Percentiles rank a stretch among this genome's conserved stretches.
Conservation (phyloP, 2,797 vertebrate species). For the Spheniscus humboldti region DNA sequence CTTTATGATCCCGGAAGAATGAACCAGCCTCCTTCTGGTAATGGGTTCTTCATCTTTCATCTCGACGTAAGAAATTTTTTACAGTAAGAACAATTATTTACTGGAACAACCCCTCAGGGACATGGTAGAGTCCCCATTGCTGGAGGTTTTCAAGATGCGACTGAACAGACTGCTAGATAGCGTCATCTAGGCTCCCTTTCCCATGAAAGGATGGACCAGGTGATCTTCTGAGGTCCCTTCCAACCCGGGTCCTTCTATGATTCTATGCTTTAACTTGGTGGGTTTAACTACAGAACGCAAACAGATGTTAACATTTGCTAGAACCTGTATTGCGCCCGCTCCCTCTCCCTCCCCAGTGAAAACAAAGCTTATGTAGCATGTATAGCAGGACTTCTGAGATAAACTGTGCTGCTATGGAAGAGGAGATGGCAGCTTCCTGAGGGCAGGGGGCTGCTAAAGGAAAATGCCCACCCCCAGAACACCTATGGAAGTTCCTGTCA, state of each 20-base stretch:
- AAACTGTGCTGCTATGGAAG: neutral
- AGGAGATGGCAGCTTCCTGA: neutral
- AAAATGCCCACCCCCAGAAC: neutral
- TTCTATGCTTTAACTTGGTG: neutral
- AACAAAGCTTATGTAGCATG: neutral
- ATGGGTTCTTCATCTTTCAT: neutral
- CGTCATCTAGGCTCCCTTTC: neutral
- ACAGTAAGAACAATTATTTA: neutral
- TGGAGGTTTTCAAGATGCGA: neutral
- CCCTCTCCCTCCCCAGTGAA: neutral
- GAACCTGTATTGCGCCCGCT: neutral
- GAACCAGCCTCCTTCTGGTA: neutral
- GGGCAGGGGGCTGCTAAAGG: neutral
- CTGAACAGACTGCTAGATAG: neutral
- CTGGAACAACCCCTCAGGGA: neutral
- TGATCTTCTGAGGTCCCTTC: accelerated
- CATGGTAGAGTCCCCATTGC: accelerated
- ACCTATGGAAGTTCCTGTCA: neutral
- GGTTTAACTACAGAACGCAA: neutral
- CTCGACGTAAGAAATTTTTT: neutral
- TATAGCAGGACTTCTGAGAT: neutral
- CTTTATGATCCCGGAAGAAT: neutral
- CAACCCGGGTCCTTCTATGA: neutral
- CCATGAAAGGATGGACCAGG: neutral
- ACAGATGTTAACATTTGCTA: neutral